Evolutionary conservation across 2,888 invertebrate genomes (phyloP).

Genomic region (Andrena haemorrhoa): DNA sequence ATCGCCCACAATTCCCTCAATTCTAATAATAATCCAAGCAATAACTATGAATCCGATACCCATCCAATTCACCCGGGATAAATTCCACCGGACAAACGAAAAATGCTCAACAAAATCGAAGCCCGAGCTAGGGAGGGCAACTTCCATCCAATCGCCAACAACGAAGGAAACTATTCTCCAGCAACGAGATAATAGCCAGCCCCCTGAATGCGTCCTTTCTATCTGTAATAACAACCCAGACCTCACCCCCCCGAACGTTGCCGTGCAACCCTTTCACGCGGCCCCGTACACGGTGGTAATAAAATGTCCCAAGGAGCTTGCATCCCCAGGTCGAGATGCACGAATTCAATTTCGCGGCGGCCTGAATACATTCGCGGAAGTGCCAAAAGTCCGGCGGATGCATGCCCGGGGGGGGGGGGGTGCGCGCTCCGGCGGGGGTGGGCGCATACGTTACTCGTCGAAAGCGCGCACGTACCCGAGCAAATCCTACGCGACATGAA

Average conservation of each 20-base stretch:
- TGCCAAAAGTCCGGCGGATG: conserved; percentile 53
- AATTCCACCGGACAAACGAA: too few species aligned
- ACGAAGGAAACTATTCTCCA: neutral
- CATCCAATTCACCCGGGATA: too few species aligned
- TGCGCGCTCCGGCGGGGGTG: conserved; percentile 10
- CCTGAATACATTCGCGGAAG: conserved; percentile 41
- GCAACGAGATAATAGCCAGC: neutral
- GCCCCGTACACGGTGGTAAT: conserved; percentile 15
- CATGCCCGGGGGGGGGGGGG: conserved; percentile 13
- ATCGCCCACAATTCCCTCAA: too few species aligned
- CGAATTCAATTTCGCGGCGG: conserved; percentile 57
- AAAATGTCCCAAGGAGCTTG: conserved; percentile 36
- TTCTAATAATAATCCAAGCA: too few species aligned
- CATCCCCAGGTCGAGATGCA: conserved; percentile 7
- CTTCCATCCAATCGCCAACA: too few species aligned
- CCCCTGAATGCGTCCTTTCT: too few species aligned
- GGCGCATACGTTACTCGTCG: conserved; percentile 49
- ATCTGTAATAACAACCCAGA: neutral
- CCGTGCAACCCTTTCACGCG: too few species aligned
- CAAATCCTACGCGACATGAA: conserved; percentile 57
- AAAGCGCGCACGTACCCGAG: conserved; percentile 18
- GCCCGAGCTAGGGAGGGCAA: too few species aligned
- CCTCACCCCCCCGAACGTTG: neutral
- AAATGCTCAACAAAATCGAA: too few species aligned
- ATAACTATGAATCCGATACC: too few species aligned